phyloP scores from a whole-genome alignment of 64 coral and sea anemone species.

The Actinia tenebrosa region DNA sequence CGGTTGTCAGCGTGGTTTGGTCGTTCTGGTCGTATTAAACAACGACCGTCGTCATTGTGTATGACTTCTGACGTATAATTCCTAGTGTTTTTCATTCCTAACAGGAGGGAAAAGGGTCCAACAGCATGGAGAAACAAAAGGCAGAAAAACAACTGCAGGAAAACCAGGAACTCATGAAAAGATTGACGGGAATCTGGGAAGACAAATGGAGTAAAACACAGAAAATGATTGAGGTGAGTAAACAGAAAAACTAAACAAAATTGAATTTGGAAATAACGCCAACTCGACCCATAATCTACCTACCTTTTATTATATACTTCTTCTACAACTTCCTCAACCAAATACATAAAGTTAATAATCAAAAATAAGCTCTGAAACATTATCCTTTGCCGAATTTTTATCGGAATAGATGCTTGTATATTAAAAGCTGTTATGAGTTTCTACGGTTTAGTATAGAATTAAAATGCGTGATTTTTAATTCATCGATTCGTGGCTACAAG shows the following conservation, averaged over 20 bases:
- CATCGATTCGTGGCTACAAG: no score
- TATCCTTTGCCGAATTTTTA: neutral
- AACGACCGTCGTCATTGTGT: neutral
- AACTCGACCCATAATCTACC: neutral
- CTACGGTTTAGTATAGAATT: no score
- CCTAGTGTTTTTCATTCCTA: neutral
- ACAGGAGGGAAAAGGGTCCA: conserved; percentile 29
- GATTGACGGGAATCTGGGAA: conserved; percentile 96
- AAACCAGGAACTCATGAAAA: conserved; percentile 89
- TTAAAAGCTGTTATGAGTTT: no score
- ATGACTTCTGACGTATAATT: neutral
- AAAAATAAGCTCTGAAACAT: neutral
- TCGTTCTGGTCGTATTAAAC: neutral
- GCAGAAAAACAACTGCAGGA: conserved; percentile 89
- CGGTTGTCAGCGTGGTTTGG: neutral
- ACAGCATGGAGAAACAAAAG: conserved; percentile 50
- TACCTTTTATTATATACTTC: neutral
- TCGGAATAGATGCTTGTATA: neutral
- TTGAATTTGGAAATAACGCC: no score
- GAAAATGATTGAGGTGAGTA: conserved; percentile 86
- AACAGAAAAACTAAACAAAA: no score
- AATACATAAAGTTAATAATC: neutral
- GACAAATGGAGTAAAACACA: conserved; percentile 98
- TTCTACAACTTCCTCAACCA: neutral
- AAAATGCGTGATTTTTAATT: no score